Evolutionary conservation across 64 coral and sea anemone species (phyloP), one percentile per base, ranked within the genome.

Genomic region (Hydrozoanthus tunicans): DNA sequence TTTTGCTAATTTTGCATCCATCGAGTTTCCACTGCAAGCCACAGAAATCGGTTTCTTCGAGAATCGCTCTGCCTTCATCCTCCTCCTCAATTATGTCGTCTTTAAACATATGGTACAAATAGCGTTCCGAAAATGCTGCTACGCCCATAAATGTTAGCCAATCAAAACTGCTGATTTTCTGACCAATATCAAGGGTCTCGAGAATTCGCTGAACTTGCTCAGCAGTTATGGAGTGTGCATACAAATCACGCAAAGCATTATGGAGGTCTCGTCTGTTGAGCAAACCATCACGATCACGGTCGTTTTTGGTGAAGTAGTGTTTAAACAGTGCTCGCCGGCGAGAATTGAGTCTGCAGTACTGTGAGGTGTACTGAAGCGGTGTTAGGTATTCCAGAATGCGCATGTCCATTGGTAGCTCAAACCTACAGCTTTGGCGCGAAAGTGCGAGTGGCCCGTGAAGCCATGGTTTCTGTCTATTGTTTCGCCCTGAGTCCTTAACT

Each of bases 1-100:
- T 93, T 12, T 79, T 27, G 14, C 91, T 91, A n/a, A 98, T 88
- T 56, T 70, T 25, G 68, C 92, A 98, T 14, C 96, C 94, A 6
- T 95, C 96, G 3, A 98, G 91, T 79, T 98, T 98, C 94, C 91
- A 95, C 61, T 82, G 91, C 72, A 98, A 85, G 11, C 91, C 96
- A 27, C 93, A 91, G 58, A 98, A 98, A 79, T 98, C 96, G 10
- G 96, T 98, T 92, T 95, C 93, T 86, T 98, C 96, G 12, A 98
- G 86, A 14, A 98, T 84, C 24, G 92, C 82, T 90, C 93, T 93
- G 11, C 77, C 86, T 63, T 93, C 82, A 51, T 60, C 81, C 11
- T 70, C 65, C 12, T 95, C 89, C 14, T 92, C 64, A 20, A 77
- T 56, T 6, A 92, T 69, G 0, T 71, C 76, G 62, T 80, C 60